phyloP scores from a whole-genome alignment of 1,140 invertebrate genomes.

The Bactericera cockerelli region DNA sequence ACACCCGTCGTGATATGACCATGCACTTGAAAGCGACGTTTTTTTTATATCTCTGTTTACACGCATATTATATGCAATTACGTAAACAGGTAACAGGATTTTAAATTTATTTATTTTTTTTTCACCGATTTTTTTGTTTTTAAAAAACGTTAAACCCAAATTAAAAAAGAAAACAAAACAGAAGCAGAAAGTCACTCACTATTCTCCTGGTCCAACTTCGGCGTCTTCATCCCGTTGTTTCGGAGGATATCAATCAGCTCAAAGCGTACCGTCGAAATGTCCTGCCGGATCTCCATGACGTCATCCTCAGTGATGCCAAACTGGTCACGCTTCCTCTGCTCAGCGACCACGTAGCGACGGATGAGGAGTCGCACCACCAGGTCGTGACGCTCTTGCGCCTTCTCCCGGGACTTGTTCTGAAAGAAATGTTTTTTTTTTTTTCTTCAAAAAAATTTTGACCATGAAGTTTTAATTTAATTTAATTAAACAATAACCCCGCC shows the following conservation, averaged over 20 bases:
- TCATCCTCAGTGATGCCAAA: conserved; percentile 86
- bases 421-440: conserved; percentile 13
- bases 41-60: too few relatives aligned
- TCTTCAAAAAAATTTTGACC: too few relatives aligned
- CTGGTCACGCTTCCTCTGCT: conserved; percentile 65
- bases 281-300: conserved; percentile 89
- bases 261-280: conserved; percentile 69
- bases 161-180: too few relatives aligned
- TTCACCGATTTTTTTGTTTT: too few relatives aligned
- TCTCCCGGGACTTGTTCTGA: conserved; percentile 53
- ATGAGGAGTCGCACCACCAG: conserved; percentile 62
- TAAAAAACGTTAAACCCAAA: too few relatives aligned
- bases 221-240: conserved; percentile 65
- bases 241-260: conserved; percentile 77
- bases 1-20: too few relatives aligned
- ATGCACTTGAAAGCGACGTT: too few relatives aligned
- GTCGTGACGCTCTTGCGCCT: conserved; percentile 48
- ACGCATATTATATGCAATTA: too few relatives aligned
- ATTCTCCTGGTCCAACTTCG: conserved; percentile 44
- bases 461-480: background rate
- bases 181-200: too few relatives aligned
- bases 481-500: background rate
- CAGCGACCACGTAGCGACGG: conserved; percentile 63
- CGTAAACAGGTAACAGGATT: too few relatives aligned
- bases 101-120: too few relatives aligned